Evolutionary conservation across 2,113 vertebrate genomes (phyloP), one percentile per base, ranked within the genome.

Genomic region (Furnarius figulus): DNA sequence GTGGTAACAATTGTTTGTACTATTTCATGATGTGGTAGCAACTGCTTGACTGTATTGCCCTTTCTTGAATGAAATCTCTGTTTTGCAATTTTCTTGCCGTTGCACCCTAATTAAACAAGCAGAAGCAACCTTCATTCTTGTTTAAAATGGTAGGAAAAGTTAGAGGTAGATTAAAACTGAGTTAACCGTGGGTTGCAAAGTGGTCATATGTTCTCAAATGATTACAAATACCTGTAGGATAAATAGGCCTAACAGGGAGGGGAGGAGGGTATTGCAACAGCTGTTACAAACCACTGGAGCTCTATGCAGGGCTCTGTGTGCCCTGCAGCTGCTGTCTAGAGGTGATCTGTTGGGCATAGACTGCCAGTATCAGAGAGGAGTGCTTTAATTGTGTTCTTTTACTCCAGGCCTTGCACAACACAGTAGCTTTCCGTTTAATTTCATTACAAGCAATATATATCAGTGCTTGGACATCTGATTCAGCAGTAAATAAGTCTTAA

Each of bases 1-100:
- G 16, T 47, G 27, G 8, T 40, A 56, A 5, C 42, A 65, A 3
- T 33, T 61, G n/a, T 58, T 33, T 0, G 0, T 42, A 7, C 8
- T 74, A 1, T 44, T 58, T 62, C 22, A 16, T 18, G 5, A 28
- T 56, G 25, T 18, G 14, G 23, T 37, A 52, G 52, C 40, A 74
- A 6, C 27, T 87, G 31, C 72, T 71, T 12, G 2, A 35, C 53
- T 62, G 21, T 30, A 7, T 39, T 84, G 49, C 35, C 24, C 12
- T 74, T 84, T 17, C 47, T 55, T 22, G 19, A 52, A 37, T 44
- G 0, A 9, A 14, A 49, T 78, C 20, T 79, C 56, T 31, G 24
- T 87, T 88, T 21, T 46, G 9, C 27, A 79, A 14, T 53, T 33
- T 35, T 76, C 0, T 33, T 90, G 66, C 28, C 9, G 9, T 23